phyloP scores from a whole-genome alignment of 2,888 invertebrate genomes.

The Adineta ricciae region DNA sequence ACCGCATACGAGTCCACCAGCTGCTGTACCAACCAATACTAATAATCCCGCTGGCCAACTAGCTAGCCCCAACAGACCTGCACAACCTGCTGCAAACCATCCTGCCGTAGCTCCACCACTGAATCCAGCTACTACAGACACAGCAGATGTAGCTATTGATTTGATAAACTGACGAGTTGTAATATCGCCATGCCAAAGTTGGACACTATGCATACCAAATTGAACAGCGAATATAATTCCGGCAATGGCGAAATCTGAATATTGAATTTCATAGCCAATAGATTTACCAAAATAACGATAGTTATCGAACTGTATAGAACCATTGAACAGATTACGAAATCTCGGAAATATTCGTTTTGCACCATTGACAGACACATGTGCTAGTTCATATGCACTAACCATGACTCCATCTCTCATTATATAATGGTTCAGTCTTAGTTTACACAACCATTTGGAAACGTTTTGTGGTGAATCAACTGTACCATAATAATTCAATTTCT shows the following conservation, averaged over 20 bases:
- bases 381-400: too few species aligned
- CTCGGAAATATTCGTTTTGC: too few species aligned
- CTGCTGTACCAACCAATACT: too few species aligned
- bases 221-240: background rate
- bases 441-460: too few species aligned
- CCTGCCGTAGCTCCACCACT: background rate
- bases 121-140: background rate
- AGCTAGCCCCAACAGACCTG: background rate
- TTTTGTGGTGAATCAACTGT: too few species aligned
- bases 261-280: background rate
- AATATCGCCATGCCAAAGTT: background rate
- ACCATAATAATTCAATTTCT: too few species aligned
- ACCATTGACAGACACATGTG: too few species aligned
- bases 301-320: background rate
- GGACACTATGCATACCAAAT: background rate
- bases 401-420: too few species aligned
- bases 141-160: background rate
- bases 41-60: background rate
- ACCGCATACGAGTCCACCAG: too few species aligned
- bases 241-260: background rate
- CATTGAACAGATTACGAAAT: background rate
- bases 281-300: background rate
- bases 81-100: background rate
- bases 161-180: background rate
- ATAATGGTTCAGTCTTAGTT: too few species aligned